Evolutionary conservation across 2,113 vertebrate species (phyloP), one percentile per base, ranked within the genome.

Genomic region (Hylia prasina): DNA sequence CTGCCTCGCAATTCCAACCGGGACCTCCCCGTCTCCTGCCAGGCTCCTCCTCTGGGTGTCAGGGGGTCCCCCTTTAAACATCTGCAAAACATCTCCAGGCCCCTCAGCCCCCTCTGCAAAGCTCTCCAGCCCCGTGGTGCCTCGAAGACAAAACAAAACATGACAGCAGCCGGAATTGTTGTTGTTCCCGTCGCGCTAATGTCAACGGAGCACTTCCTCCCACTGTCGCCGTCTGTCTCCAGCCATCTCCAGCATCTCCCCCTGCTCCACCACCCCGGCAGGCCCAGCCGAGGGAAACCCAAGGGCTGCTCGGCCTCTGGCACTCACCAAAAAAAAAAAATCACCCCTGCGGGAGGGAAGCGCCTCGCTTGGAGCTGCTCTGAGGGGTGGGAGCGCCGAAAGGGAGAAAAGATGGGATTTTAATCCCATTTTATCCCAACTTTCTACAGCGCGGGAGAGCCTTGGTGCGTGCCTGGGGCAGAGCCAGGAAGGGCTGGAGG

Each of bases 141-240:
- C 95, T 92, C 2, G 23, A 91, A 96, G 94, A 93, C 93, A 88
- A 96, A 94, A 94, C 92, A 96, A 95, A 95, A 40, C 80, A 82
- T 30, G 86, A 90, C 96, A 93, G 94, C 93, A 92, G 91, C 91
- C 72, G 33, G 51, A 73, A 75, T 40, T 94, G 93, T 89, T 96
- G 96, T 91, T 89, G 69, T 95, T 95, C 87, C 87, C 96, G 22
- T 91, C 20, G 1, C 6, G 83, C 77, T 92, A 97, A 89, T 89
- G 63, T 92, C 94, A 97, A 95, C 86, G 5, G 47, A 93, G 89
- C 0, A 9, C 80, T 95, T 96, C 96, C 91, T 95, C 89, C 79
- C 90, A 9, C 95, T 81, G 93, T 88, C 82, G 82, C 85, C 0
- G 23, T 24, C 83, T 89, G 77, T 87, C 51, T 94, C 82, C 71